Evolutionary conservation across 2,888 invertebrate genomes (phyloP), one percentile per base, ranked within the genome.

Genomic region (Bedellia somnulentella): DNA sequence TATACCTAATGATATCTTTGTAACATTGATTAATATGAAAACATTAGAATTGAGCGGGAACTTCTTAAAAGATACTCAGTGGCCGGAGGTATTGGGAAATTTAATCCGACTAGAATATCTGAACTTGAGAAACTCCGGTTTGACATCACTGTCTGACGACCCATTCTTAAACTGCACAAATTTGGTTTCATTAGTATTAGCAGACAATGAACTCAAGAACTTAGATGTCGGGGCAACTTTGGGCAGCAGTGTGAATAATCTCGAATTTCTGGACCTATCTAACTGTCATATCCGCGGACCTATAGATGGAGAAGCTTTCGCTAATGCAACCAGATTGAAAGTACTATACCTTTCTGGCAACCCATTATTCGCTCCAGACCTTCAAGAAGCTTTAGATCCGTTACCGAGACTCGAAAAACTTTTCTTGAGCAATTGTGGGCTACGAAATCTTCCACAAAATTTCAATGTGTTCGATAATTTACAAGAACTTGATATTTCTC

Each of bases 401-500:
- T 49, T 86, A 21, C 79, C 80, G 5, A 81, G 81, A 49, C 63
- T 86, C 24, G 82, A 85, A 46, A 81, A 78, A 52, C 57, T 86
- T 16, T 84, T 85, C 35, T 55, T 86, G 41, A 82, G 83, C 43
- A 81, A 84, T 44, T 86, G 86, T 45, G 81, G 81, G 5, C 60
- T 87, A 9, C 77, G 75, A 12, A 78, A 78, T 32, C 57, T 86
- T 21, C 86, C 86, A 1, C 79, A 83, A 39, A 82, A 82, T 15
- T 85, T 86, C 46, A 79, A 83, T 42, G 78, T 80, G 10, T 80
- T 86, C 35, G 80, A 81, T 41, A 77, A 82, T 45, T 70, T 87
- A 11, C 76, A 81, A 41, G 84, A 85, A 46, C 61, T 86, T 22
- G 86, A 86, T 44, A 82, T 86, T 46, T 86, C 86, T 1, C 77